A percentile compares a stretch with the other conserved stretches of the same genome.
Conservation (phyloP, 2,797 vertebrate genomes). For the Poeciliopsis turneri region DNA sequence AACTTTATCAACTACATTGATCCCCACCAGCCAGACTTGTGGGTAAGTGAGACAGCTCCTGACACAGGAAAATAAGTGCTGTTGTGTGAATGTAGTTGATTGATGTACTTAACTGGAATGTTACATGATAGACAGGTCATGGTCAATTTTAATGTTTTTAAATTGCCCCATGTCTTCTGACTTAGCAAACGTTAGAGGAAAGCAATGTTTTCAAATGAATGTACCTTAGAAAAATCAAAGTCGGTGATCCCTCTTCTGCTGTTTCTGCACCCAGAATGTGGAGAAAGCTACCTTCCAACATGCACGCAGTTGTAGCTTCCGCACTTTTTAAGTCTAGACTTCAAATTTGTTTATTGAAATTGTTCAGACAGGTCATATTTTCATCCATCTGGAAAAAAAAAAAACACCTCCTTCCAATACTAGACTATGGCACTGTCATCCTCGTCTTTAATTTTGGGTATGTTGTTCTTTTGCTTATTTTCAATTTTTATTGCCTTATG, state of each 20-base stretch:
- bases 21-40: slow-evolving; percentile 45
- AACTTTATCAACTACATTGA: slow-evolving; percentile 44
- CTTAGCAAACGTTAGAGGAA: background rate
- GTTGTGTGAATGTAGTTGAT: no score
- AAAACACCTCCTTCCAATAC: background rate
- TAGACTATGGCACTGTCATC: background rate
- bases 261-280: background rate
- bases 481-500: no score
- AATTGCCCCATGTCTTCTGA: background rate
- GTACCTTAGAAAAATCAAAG: background rate
- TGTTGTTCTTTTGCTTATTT: no score
- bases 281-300: background rate
- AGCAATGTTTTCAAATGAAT: background rate
- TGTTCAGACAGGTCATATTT: background rate
- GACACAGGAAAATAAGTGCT: no score
- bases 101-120: no score
- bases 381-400: background rate
- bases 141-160: background rate
- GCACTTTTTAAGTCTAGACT: background rate
- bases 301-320: background rate
- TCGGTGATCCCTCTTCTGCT: background rate
- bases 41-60: slow-evolving; percentile 42
- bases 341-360: background rate
- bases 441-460: background rate
- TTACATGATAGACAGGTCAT: no score